Conservation (phyloP, 2,888 invertebrate species). For the Eulithis testata region DNA sequence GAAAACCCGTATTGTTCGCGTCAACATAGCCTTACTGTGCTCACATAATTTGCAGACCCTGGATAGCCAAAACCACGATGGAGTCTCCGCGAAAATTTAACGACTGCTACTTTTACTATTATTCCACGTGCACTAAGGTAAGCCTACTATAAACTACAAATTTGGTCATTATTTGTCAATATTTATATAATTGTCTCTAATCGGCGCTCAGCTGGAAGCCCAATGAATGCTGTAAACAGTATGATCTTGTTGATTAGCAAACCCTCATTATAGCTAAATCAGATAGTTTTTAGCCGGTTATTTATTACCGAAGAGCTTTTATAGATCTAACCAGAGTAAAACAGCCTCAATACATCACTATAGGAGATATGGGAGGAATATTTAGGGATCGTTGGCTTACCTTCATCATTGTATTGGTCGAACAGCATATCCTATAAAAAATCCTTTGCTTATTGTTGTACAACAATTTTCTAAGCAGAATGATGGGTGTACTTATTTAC, state of each 20-base stretch:
- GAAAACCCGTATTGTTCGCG: conserved; percentile 40
- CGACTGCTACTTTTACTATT: conserved; percentile 96
- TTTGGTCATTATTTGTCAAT: conserved; percentile 14
- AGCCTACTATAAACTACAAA: conserved; percentile 47
- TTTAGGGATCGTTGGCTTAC: neutral
- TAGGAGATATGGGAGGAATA: neutral
- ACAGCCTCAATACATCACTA: neutral
- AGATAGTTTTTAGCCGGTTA: neutral
- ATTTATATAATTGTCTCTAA: neutral
- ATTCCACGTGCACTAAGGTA: conserved; percentile 94
- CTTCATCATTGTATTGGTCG: neutral
- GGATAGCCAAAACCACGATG: conserved; percentile 79
- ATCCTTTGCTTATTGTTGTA: neutral
- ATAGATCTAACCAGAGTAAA: neutral
- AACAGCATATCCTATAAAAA: neutral
- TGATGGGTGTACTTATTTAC: too few species aligned
- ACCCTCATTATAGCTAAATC: neutral
- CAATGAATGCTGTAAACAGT: conserved; percentile 18
- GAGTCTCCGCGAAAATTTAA: conserved; percentile 90
- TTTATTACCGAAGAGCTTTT: neutral
- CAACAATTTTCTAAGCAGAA: neutral
- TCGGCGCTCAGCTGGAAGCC: conserved; percentile 9
- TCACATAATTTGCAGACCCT: conserved; percentile 67
- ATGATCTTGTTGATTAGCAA: conserved; percentile 29
- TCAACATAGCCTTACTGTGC: conserved; percentile 40